These are phyloP conservation scores for Drosophila biarmipes DNA, from an alignment of 1,140 invertebrate species.

Conservation along the genomic window DNA sequence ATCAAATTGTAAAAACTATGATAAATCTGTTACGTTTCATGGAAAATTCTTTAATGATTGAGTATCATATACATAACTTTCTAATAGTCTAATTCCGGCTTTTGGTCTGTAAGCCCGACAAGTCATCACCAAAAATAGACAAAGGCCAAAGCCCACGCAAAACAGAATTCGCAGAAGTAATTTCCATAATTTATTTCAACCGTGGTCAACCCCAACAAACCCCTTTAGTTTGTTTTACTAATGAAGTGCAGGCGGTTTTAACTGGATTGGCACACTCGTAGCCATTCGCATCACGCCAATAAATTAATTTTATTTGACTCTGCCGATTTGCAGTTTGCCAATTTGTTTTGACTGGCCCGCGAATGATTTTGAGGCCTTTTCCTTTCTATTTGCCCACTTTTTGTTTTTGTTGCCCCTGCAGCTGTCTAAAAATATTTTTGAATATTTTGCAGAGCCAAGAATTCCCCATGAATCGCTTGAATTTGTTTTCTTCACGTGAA, in stretches of 20 bases:
- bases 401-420: slow-evolving; percentile 3
- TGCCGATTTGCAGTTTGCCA: slow-evolving; percentile 40
- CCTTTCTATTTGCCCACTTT: slow-evolving; percentile 12
- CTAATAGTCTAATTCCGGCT: slow-evolving; percentile 28
- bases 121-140: slow-evolving; percentile 32
- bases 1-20: no score
- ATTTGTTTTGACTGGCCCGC: slow-evolving; percentile 32
- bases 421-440: slow-evolving; percentile 29
- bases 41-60: not conserved
- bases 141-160: slow-evolving; percentile 40
- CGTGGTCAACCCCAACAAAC: slow-evolving; percentile 54
- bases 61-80: slow-evolving; percentile 4
- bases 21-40: not conserved
- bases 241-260: slow-evolving; percentile 73
- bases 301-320: slow-evolving; percentile 38
- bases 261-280: slow-evolving; percentile 59
- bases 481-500: slow-evolving; percentile 46
- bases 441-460: slow-evolving; percentile 37
- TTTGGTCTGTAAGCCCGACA: slow-evolving; percentile 4
- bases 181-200: slow-evolving; percentile 64
- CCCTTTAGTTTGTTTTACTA: slow-evolving; percentile 71
- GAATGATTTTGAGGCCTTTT: slow-evolving; percentile 37
- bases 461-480: slow-evolving; percentile 41
- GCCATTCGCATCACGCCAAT: slow-evolving; percentile 14
- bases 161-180: slow-evolving; percentile 59